Evolutionary conservation across 35 echinoderm and acorn worm species (phyloP).

Genomic region (Stichopus chloronotus): DNA sequence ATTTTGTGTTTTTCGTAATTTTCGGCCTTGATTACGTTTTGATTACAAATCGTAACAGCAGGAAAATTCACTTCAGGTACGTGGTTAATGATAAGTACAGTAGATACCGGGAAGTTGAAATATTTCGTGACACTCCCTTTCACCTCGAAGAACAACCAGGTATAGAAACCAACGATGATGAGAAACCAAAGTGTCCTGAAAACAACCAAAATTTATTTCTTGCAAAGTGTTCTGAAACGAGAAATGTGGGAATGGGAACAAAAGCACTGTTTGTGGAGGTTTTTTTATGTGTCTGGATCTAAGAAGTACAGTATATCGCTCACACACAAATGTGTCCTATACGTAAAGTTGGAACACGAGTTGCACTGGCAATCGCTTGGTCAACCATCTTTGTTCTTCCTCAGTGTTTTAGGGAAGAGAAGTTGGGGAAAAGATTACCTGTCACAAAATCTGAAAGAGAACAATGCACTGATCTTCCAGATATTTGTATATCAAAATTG

Average conservation of each 20-base stretch:
- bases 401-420: too few relatives aligned
- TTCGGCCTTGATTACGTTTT: conserved; percentile 25
- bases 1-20: conserved; percentile 22
- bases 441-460: too few relatives aligned
- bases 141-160: background rate
- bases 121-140: conserved; percentile 5
- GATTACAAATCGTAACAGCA: conserved; percentile 40
- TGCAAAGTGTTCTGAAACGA: background rate
- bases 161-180: background rate
- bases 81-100: conserved; percentile 20
- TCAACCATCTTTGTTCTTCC: too few relatives aligned
- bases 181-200: conserved; percentile 3
- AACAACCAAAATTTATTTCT: background rate
- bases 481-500: too few relatives aligned
- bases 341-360: too few relatives aligned
- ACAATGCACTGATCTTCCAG: too few relatives aligned
- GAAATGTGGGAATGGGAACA: background rate
- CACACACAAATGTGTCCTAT: too few relatives aligned
- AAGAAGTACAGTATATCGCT: too few relatives aligned
- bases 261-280: too few relatives aligned
- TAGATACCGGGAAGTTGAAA: background rate
- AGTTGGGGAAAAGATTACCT: too few relatives aligned
- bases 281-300: too few relatives aligned
- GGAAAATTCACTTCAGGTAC: conserved; percentile 3
- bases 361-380: too few relatives aligned